Base-by-base conservation (phyloP, 1,140 invertebrate genomes). In the Psilanteris sp. region DNA sequence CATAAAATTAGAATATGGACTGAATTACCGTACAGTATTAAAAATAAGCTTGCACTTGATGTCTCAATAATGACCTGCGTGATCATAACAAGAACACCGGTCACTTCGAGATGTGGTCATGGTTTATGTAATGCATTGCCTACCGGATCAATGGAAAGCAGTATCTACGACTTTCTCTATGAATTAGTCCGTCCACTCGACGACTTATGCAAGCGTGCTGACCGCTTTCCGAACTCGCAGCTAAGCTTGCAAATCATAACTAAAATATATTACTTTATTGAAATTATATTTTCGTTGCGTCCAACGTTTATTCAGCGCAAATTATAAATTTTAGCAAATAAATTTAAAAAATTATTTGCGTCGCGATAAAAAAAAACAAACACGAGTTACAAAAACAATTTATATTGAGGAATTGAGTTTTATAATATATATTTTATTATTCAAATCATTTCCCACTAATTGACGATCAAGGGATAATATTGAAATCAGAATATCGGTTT, bases 151-250 rank as follows among this genome's bases (percentile, higher is more conserved):
- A 83, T 87, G 79, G 84, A 86, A 86, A 88, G 86, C 79, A 87
- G 84, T 87, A 81, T 83, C 79, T 73, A 48, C 73, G 74, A 87
- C 87, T 88, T 88, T 88, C 87, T 88, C 87, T 88, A 85, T 81
- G 82, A 87, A 87, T 86, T 84, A 87, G 85, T 83, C 78, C 76
- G 80, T 83, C 71, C 77, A 77, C 76, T 82, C 64, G 62, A 46
- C 55, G 50, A 8, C 83, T 87, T 87, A 85, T 83, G 86, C 84
- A 87, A 87, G 82, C 20, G 2, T 39, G 16, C 5, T 54, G n/a
- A 36, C 77, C 27, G 76, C 64, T 66, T 64, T 74, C 71, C 77
- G 55, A 72, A 62, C 76, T 26, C 11, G 13, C 36, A 10, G 9
- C 67, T 76, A 59, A 72, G 52, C 76, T 31, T 16, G 24, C 41